These are phyloP conservation scores for Seriola rivoliana DNA, from an alignment of 2,113 vertebrate genomes.

Conservation along the genomic window DNA sequence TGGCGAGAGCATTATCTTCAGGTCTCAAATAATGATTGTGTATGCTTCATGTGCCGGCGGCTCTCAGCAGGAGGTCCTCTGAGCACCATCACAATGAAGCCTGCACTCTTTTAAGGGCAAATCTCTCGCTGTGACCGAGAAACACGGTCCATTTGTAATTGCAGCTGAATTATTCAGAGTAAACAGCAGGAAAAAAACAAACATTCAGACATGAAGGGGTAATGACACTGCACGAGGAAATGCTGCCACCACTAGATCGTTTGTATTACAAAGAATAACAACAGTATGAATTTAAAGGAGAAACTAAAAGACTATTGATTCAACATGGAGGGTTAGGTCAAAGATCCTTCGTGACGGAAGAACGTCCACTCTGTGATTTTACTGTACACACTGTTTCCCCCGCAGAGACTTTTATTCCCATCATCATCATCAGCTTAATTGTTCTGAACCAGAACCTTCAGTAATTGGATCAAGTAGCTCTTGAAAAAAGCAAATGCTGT, in stretches of 20 bases:
- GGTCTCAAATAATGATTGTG: slow-evolving; percentile 11
- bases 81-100: not conserved
- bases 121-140: slow-evolving; percentile 19
- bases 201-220: not conserved
- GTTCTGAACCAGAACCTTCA: too few species aligned
- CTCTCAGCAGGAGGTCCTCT: slow-evolving; percentile 23
- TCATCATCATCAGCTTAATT: not conserved
- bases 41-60: slow-evolving; percentile 17
- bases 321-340: too few species aligned
- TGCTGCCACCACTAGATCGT: not conserved
- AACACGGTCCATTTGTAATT: slow-evolving; percentile 20
- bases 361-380: too few species aligned
- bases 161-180: slow-evolving; percentile 25
- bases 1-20: not conserved
- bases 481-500: not conserved
- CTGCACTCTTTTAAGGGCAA: not conserved
- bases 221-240: too few species aligned
- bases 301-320: too few species aligned
- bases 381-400: not conserved
- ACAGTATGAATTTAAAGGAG: not conserved
- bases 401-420: too few species aligned
- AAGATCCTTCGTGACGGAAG: too few species aligned
- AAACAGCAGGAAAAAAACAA: slow-evolving; percentile 32
- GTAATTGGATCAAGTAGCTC: too few species aligned
- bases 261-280: not conserved